Conservation (phyloP, 2,797 vertebrate genomes). For the Fratercula arctica region DNA sequence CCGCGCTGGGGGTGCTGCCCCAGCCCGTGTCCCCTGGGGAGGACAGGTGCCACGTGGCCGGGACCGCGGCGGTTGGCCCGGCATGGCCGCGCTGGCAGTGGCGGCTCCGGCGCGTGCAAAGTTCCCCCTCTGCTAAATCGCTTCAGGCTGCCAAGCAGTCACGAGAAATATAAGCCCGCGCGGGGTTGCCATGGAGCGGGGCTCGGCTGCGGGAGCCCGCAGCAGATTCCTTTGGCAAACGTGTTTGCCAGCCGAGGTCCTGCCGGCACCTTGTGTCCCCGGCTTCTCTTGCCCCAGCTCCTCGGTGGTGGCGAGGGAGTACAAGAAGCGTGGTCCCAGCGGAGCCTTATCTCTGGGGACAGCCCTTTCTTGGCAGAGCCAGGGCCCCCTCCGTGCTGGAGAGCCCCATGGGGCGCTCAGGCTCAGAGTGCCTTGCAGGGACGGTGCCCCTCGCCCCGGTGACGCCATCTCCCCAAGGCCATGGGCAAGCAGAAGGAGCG, state of each 20-base stretch:
- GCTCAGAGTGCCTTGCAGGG: neutral
- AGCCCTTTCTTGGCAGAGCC: neutral
- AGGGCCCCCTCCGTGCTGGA: neutral
- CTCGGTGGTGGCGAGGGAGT: fast-evolving
- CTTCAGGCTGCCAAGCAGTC: constrained; percentile 68
- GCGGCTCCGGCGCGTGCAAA: neutral
- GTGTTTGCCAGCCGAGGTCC: neutral
- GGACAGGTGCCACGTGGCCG: neutral
- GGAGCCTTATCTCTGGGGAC: neutral
- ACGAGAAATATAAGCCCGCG: constrained; percentile 56
- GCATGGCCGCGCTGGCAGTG: neutral
- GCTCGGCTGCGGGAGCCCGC: constrained; percentile 29
- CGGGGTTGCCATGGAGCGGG: constrained; percentile 59
- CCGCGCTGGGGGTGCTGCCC: neutral
- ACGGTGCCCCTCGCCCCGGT: fast-evolving
- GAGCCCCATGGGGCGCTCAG: fast-evolving
- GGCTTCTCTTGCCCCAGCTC: neutral
- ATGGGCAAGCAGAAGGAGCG: neutral
- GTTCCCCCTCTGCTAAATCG: constrained; percentile 57
- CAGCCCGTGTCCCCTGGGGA: neutral
- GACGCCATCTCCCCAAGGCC: neutral
- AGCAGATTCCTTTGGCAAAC: neutral
- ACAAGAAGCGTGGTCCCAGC: fast-evolving
- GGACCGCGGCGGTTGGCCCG: constrained; percentile 23
- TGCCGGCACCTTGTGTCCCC: neutral